Percentiles rank a stretch among this genome's conserved stretches.
Conservation (phyloP, 2,113 vertebrate species). For the Romanogobio albipinnatus region DNA sequence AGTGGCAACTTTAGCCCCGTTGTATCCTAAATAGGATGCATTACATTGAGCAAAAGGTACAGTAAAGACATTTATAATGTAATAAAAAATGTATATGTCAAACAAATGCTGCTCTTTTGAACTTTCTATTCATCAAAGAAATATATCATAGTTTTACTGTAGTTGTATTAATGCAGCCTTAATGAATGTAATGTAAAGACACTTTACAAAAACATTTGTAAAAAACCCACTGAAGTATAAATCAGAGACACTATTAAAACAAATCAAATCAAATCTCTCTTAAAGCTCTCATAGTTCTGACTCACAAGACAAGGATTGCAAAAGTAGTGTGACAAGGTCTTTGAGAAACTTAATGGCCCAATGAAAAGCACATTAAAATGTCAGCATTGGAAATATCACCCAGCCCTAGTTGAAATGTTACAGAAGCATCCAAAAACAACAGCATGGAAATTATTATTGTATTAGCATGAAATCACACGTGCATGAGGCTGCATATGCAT, state of each 20-base stretch:
- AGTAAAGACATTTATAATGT: too few species aligned
- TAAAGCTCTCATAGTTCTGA: background rate
- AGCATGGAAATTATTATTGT: slow-evolving; percentile 5
- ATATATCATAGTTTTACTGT: too few species aligned
- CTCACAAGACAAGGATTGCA: slow-evolving; percentile 9
- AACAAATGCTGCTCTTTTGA: too few species aligned
- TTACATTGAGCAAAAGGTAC: too few species aligned
- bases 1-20: too few species aligned
- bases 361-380: slow-evolving; percentile 18
- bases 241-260: background rate
- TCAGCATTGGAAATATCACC: slow-evolving; percentile 4
- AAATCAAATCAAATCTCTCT: background rate
- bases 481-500: background rate
- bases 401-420: background rate
- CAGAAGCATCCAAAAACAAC: background rate
- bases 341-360: background rate
- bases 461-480: background rate
- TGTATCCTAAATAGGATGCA: too few species aligned
- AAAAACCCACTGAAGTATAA: background rate
- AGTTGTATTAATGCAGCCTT: too few species aligned
- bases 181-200: too few species aligned
- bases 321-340: background rate
- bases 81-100: too few species aligned
- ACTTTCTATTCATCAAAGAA: too few species aligned
- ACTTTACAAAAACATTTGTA: too few species aligned